These are phyloP conservation scores for Brachylomia viminalis DNA, from an alignment of 2,888 invertebrate species.

Conservation along the genomic window DNA sequence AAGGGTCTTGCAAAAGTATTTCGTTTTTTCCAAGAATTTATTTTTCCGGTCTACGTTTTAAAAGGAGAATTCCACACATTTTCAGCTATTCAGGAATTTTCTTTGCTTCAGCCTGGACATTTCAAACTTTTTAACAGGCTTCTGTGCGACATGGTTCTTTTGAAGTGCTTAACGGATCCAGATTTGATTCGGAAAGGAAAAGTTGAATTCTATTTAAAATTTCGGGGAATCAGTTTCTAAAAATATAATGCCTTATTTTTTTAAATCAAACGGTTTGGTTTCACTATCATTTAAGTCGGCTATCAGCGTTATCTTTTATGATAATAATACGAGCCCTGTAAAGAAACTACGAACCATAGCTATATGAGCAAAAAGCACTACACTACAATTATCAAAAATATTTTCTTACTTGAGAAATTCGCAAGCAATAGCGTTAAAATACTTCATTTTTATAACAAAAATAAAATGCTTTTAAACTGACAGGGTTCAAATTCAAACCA, in stretches of 20 bases:
- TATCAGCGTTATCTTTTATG: not conserved
- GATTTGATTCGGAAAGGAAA: slow-evolving; percentile 10
- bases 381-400: not conserved
- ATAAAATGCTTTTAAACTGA: too few species aligned
- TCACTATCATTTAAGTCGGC: not conserved
- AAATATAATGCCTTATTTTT: not conserved
- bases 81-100: slow-evolving; percentile 47
- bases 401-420: not conserved
- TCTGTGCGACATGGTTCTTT: slow-evolving; percentile 28
- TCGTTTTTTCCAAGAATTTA: slow-evolving; percentile 13
- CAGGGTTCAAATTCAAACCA: too few species aligned
- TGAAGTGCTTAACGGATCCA: slow-evolving; percentile 12
- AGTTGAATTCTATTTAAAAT: slow-evolving; percentile 10
- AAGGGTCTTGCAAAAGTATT: slow-evolving; percentile 11
- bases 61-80: slow-evolving; percentile 46
- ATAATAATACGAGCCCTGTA: not conserved
- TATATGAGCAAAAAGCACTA: not conserved
- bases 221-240: not conserved
- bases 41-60: slow-evolving; percentile 8
- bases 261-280: not conserved
- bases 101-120: slow-evolving; percentile 20
- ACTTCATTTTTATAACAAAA: too few species aligned
- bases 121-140: slow-evolving; percentile 54
- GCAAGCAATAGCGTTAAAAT: not conserved
- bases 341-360: too few species aligned